phyloP scores from a whole-genome alignment of 2,113 vertebrate species.

The Sporophila hypoxantha region DNA sequence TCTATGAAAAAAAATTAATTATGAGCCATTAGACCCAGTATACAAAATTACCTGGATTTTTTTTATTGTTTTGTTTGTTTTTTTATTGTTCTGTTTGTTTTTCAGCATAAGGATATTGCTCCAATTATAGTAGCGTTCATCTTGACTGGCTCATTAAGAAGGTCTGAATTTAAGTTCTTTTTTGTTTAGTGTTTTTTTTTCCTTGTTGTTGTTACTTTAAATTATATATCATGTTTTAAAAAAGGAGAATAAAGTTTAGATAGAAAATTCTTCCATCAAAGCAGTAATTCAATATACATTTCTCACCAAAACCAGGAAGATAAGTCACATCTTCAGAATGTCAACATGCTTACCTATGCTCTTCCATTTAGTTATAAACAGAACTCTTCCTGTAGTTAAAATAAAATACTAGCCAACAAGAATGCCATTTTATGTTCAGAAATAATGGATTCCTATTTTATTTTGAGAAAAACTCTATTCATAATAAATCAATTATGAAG shows the following conservation, averaged over 20 bases:
- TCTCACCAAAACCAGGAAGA: not conserved
- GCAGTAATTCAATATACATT: not conserved
- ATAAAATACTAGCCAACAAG: not conserved
- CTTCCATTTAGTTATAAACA: not conserved
- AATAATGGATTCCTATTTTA: not conserved
- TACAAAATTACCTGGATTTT: not conserved
- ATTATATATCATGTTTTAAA: not conserved
- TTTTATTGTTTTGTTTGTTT: not conserved
- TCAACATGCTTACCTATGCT: not conserved
- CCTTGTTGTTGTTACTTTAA: not conserved
- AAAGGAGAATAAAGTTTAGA: not conserved
- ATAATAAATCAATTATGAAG: not conserved
- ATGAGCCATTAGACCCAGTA: accelerated
- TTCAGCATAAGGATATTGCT: not conserved
- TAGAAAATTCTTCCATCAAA: not conserved
- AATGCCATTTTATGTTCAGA: not conserved
- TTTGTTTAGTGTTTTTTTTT: not conserved
- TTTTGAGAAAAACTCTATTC: not conserved
- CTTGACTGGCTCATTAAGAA: not conserved
- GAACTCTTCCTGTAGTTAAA: not conserved
- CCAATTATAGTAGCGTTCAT: not conserved
- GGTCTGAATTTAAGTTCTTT: not conserved
- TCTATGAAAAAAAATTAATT: not conserved
- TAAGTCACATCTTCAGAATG: not conserved
- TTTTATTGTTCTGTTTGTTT: not conserved